Evolutionary conservation across 2,797 vertebrate genomes (phyloP), one percentile per base, ranked within the genome.

Genomic region (Delichon dasypus): DNA sequence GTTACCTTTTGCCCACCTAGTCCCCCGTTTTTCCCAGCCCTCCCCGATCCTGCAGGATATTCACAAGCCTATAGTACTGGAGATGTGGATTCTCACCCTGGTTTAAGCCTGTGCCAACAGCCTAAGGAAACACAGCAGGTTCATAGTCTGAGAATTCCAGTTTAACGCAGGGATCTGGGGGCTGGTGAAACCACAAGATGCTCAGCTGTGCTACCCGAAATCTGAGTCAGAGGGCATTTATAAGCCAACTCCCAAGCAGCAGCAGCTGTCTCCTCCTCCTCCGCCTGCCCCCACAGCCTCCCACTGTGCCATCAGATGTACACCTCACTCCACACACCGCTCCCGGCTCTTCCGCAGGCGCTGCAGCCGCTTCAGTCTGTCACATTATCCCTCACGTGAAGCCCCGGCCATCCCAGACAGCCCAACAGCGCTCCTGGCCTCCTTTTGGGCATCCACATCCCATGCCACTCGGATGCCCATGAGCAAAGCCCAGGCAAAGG

Each of bases 201-300:
- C 95, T 96, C 95, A 78, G 92, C 87, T 77, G 90, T 87, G 72
- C 51, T 86, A 84, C 82, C 90, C 86, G 0, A 88, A 90, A 85
- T 87, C 83, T 96, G 94, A 96, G 85, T 95, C 93, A 94, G 94
- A 96, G 94, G 95, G 94, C 93, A 96, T 85, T 95, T 94, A 91
- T 77, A 96, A 90, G 75, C 80, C 80, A 92, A 91, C 92, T 94
- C 62, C 91, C 64, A 53, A 89, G 93, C 83, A 92, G 95, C 86
- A 92, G 91, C 95, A 93, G 88, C 76, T 80, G 90, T 89, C 87
- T 95, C 90, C 91, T 89, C 91, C 96, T 95, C 91, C 90, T 93
- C 79, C 73, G 66, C 67, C 90, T 94, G 84, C 94, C 89, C 80
- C 88, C 94, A 92, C 83, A 79, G 80, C 77, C 87, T 89, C 95